Evolutionary conservation across 2,797 vertebrate species (phyloP), one percentile per base, ranked within the genome.

Genomic region (Rachycentron canadum): DNA sequence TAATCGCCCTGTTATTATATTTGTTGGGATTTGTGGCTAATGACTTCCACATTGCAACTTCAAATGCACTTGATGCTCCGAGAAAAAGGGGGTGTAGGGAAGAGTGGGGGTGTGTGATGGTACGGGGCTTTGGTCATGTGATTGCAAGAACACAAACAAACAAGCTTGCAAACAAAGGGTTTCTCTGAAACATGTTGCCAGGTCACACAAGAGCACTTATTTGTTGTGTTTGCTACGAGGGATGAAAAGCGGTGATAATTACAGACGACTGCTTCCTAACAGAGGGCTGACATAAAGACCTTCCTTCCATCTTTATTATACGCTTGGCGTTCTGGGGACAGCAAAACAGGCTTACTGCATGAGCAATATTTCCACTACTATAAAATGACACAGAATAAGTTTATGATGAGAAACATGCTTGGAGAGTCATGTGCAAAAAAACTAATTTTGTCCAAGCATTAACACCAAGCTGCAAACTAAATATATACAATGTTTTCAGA

Each of bases 1-100:
- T 92, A 94, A 93, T 93, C 83, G 69, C 93, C 91, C 91, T 94
- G 91, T 95, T 93, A 95, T 95, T 95, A 94, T 90, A 93, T 92
- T 88, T 86, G 89, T 83, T 81, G 86, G 91, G 92, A 92, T 93
- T 92, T 91, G 86, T 49, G 80, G 86, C 89, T 95, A 94, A 95
- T 95, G 91, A 93, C 85, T 95, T 94, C 93, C 94, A 95, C 81
- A 93, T 92, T 94, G 90, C 71, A 78, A 88, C 88, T 92, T 88
- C 82, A 92, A 91, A 92, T 90, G 85, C 61, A 77, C 86, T 90
- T 79, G 74, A 86, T 90, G 86, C 85, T 84, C 59, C 52, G 45
- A 67, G 76, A 74, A 69, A 69, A 53, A 60, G n/a, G 41, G 28
- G 32, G 45, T 28, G 38, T 41, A 23, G 40, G 50, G 40, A 41